Evolutionary conservation across 2,113 vertebrate genomes (phyloP), one percentile per base, ranked within the genome.

Genomic region (Gopherus evgoodei): DNA sequence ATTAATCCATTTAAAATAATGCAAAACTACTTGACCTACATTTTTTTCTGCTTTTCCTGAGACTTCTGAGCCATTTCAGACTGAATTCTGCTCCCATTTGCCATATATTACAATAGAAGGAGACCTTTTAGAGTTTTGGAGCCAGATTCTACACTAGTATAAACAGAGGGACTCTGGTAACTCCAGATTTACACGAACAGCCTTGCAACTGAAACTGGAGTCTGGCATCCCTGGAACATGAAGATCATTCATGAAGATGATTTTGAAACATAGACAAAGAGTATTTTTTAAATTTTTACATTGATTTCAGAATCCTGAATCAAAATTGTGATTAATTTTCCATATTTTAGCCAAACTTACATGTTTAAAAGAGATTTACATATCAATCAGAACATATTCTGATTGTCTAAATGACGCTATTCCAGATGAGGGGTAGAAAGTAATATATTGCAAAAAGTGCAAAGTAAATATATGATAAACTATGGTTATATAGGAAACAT

Each of bases 211-310:
- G 94, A 83, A 90, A 85, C 42, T 78, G 84, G 69, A 62, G 79
- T 83, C 75, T 94, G 96, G 0, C 35, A 87, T 85, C 24, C 9
- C 82, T 86, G 88, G 89, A 83, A 92, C 93, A 91, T 52, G 35
- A 85, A 89, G 92, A 92, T 85, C 81, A 90, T 95, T 97, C 89
- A 97, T 91, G 91, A 95, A 97, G 87, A 89, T 80, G 95, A 90
- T 54, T 96, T 95, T 95, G 96, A 91, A 95, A 90, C 72, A 72
- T 83, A 57, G 29, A 38, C 62, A n/a, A 78, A 92, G 19, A 35
- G 72, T 94, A 90, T 95, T 93, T 97, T 97, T 94, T 95, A 79
- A 91, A 92, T 95, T 96, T 38, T 96, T 97, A 84, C 96, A 97
- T 88, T 88, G 86, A 94, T 59, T 85, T 42, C 44, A 88, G 84